Conservation (phyloP, 2,888 invertebrate genomes). For the Megaustenia siamemsis region DNA sequence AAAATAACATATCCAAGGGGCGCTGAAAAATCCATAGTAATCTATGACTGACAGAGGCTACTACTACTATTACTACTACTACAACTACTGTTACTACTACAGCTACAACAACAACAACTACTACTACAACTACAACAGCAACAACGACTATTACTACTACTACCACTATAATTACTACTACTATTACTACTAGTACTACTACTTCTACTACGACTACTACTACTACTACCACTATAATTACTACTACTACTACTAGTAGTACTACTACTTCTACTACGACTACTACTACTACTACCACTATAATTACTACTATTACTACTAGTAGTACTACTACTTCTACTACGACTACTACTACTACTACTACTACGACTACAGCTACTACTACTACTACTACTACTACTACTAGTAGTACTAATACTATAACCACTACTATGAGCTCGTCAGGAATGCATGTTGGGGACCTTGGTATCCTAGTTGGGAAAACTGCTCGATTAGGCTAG, state of each 20-base stretch:
- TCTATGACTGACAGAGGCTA: too few relatives aligned
- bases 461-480: too few relatives aligned
- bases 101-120: background rate
- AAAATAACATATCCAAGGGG: too few relatives aligned
- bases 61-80: background rate
- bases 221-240: background rate
- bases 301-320: background rate
- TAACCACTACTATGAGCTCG: background rate
- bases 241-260: background rate
- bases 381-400: background rate
- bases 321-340: background rate
- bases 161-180: background rate
- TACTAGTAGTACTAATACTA: slow-evolving; percentile 43
- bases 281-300: background rate
- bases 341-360: background rate
- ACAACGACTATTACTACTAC: background rate
- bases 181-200: background rate
- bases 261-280: background rate
- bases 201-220: background rate
- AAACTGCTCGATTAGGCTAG: too few relatives aligned
- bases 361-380: background rate
- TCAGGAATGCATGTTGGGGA: background rate
- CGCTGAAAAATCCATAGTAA: too few relatives aligned
- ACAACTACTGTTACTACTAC: background rate
- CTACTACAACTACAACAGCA: background rate